Evolutionary conservation across 2,113 vertebrate genomes (phyloP).

Genomic region (Felis chaus): DNA sequence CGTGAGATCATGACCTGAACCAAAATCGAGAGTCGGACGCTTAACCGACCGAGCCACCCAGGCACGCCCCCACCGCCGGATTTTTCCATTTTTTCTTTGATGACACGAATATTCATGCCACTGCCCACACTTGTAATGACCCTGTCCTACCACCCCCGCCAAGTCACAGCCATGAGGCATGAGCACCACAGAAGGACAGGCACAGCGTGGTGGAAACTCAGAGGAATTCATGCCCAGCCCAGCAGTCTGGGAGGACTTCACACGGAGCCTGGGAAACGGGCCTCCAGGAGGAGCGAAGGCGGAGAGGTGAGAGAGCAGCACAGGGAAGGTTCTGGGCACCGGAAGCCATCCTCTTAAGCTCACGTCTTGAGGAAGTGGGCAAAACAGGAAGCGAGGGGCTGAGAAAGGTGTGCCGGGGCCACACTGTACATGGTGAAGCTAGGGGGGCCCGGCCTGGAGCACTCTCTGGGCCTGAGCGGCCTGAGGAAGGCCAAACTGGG

Average conservation of each 20-base stretch:
- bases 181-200: not conserved
- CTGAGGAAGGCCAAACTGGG: not conserved
- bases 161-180: not conserved
- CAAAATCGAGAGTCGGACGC: too few relatives aligned
- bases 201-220: not conserved
- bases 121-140: not conserved
- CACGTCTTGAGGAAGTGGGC: accelerated
- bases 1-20: too few relatives aligned
- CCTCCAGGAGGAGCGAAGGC: not conserved
- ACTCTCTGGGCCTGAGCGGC: not conserved
- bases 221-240: not conserved
- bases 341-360: not conserved
- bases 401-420: too few relatives aligned
- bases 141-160: not conserved
- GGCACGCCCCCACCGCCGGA: too few relatives aligned
- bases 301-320: not conserved
- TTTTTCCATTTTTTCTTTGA: too few relatives aligned
- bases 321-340: not conserved
- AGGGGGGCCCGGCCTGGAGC: not conserved
- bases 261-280: not conserved
- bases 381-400: not conserved
- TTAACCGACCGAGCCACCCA: too few relatives aligned
- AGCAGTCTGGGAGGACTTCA: not conserved
- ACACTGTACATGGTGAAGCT: too few relatives aligned
- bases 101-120: not conserved